Percentiles rank a stretch among this genome's conserved stretches.
Conservation (phyloP, 2,888 invertebrate genomes). For the Catocala fraxini region DNA sequence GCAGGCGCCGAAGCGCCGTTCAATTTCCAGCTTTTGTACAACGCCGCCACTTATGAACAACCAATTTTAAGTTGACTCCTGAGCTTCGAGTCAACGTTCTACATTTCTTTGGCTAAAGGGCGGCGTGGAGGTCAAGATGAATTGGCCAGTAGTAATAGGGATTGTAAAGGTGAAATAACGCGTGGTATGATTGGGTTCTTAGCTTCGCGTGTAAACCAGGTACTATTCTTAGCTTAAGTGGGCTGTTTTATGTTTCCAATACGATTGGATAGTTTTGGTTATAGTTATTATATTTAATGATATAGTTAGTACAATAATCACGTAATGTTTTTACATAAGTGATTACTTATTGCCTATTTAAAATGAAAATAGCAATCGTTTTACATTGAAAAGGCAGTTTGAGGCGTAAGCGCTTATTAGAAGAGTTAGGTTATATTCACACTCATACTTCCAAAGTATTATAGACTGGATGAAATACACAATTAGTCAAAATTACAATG, state of each 20-base stretch:
- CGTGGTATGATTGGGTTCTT: constrained; percentile 61
- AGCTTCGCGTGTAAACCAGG: constrained; percentile 52
- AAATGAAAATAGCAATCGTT: no score
- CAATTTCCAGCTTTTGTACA: constrained; percentile 64
- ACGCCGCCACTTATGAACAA: constrained; percentile 56
- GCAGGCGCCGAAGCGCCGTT: constrained; percentile 65
- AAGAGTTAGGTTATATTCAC: no score
- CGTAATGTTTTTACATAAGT: no score
- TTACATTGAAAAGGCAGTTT: no score
- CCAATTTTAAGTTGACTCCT: constrained; percentile 30
- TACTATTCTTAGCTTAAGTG: constrained; percentile 51
- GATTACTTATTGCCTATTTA: no score
- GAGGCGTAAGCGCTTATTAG: no score
- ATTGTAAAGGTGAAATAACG: constrained; percentile 64
- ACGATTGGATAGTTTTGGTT: constrained; percentile 36
- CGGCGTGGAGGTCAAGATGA: constrained; percentile 13
- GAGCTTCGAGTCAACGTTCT: constrained; percentile 5
- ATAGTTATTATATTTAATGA: constrained; percentile 28
- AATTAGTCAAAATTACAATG: no score
- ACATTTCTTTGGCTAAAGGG: constrained; percentile 21
- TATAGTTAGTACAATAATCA: background rate
- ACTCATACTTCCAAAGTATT: no score
- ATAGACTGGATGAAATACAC: no score
- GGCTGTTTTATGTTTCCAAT: constrained; percentile 46
- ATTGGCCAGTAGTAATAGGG: constrained; percentile 53